These are phyloP conservation scores for Drosophila bunnanda DNA, from an alignment of 2,888 invertebrate species.

Conservation along the genomic window DNA sequence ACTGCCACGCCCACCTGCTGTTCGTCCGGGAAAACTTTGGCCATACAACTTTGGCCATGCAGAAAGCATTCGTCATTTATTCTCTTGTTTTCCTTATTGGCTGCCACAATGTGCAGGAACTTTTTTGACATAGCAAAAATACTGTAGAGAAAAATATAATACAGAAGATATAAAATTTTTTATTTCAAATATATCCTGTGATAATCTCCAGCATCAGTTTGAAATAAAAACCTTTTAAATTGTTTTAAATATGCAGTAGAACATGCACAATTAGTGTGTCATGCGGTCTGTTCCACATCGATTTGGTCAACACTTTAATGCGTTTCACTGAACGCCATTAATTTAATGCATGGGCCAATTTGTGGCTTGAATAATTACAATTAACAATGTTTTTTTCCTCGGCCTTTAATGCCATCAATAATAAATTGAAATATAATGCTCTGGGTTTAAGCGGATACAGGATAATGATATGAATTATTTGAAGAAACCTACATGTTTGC, in stretches of 20 bases:
- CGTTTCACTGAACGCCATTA: constrained; percentile 11
- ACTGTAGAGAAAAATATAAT: background rate
- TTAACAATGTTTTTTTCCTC: constrained; percentile 24
- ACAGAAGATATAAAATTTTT: background rate
- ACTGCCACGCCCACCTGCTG: constrained; percentile 35
- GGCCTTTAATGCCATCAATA: background rate
- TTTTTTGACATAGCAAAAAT: constrained; percentile 12
- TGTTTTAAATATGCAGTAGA: constrained; percentile 15
- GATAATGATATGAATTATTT: background rate
- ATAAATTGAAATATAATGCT: constrained; percentile 27
- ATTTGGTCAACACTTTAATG: constrained; percentile 27
- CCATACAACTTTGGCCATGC: constrained; percentile 31
- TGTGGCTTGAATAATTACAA: constrained; percentile 38
- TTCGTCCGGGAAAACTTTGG: constrained; percentile 25
- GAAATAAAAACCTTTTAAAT: constrained; percentile 8
- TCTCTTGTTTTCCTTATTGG: constrained; percentile 11
- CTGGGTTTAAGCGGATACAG: background rate
- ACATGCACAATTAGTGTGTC: constrained; percentile 9
- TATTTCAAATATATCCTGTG: background rate
- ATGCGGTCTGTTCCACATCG: constrained; percentile 23
- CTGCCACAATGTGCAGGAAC: constrained; percentile 23
- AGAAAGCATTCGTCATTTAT: constrained; percentile 35
- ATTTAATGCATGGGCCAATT: constrained; percentile 38
- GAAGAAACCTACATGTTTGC: background rate
- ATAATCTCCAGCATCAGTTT: background rate